Evolutionary conservation across 2,113 vertebrate genomes (phyloP).

Genomic region (Amblyopsis rosae): DNA sequence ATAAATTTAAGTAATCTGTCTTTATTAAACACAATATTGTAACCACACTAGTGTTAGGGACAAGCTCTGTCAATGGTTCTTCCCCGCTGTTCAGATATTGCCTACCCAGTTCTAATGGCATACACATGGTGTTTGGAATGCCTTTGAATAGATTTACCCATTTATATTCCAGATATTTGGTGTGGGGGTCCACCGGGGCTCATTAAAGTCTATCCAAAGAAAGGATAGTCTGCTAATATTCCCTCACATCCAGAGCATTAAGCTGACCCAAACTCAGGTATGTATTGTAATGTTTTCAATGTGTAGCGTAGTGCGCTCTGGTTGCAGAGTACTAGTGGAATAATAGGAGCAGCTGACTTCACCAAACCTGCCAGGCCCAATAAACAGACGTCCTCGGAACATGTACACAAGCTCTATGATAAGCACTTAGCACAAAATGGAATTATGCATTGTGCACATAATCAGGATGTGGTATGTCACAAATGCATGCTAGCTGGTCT

Average conservation of each 20-base stretch:
- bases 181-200: slow-evolving; percentile 76
- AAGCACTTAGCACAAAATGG: background rate
- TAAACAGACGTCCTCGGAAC: slow-evolving; percentile 30
- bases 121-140: background rate
- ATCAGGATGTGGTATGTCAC: background rate
- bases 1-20: no score
- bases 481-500: background rate
- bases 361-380: slow-evolving; percentile 32
- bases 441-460: slow-evolving; percentile 9
- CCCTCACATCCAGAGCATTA: slow-evolving; percentile 90
- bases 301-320: background rate
- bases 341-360: slow-evolving; percentile 54
- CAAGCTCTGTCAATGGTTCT: background rate
- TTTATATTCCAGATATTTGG: slow-evolving; percentile 85
- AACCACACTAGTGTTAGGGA: background rate
- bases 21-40: background rate
- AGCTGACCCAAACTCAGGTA: slow-evolving; percentile 91
- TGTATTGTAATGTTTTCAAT: slow-evolving; percentile 10
- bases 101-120: background rate
- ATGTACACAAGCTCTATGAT: slow-evolving; percentile 31
- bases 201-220: slow-evolving; percentile 76
- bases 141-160: slow-evolving; percentile 7
- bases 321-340: slow-evolving; percentile 6
- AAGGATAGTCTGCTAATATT: slow-evolving; percentile 84
- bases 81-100: background rate